Percentiles rank a stretch among this genome's conserved stretches.
Evolutionary conservation across 2,113 vertebrate species (phyloP).

Genomic region (Oreochromis tanganicae): DNA sequence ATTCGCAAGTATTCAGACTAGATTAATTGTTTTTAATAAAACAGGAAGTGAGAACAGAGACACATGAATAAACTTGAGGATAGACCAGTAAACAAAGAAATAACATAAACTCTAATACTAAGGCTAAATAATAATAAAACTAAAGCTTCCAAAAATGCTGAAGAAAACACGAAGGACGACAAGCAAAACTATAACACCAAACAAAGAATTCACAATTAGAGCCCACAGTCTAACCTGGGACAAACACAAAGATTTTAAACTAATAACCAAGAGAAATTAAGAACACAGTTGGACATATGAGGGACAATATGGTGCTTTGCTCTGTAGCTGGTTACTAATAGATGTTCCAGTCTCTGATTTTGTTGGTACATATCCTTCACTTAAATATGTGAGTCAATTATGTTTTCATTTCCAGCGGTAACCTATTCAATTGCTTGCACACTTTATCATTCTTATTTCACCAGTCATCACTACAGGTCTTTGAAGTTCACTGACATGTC

Average conservation of each 20-base stretch:
- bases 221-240: rapidly evolving
- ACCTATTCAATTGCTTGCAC: background rate
- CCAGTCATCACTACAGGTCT: background rate
- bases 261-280: background rate
- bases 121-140: background rate
- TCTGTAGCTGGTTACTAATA: rapidly evolving
- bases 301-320: background rate
- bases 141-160: background rate
- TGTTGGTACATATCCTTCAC: background rate
- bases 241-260: background rate
- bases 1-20: rapidly evolving
- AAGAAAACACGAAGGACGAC: background rate
- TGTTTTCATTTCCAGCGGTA: background rate
- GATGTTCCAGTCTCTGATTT: background rate
- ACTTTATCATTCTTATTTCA: background rate
- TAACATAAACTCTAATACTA: background rate
- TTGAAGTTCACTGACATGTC: background rate
- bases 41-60: background rate
- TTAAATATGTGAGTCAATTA: background rate
- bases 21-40: background rate
- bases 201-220: background rate
- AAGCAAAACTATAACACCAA: background rate
- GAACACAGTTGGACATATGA: background rate
- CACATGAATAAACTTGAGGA: background rate
- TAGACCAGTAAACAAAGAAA: background rate